These are phyloP conservation scores for Buathra laborator DNA, from an alignment of 2,888 invertebrate genomes.

Conservation along the genomic window DNA sequence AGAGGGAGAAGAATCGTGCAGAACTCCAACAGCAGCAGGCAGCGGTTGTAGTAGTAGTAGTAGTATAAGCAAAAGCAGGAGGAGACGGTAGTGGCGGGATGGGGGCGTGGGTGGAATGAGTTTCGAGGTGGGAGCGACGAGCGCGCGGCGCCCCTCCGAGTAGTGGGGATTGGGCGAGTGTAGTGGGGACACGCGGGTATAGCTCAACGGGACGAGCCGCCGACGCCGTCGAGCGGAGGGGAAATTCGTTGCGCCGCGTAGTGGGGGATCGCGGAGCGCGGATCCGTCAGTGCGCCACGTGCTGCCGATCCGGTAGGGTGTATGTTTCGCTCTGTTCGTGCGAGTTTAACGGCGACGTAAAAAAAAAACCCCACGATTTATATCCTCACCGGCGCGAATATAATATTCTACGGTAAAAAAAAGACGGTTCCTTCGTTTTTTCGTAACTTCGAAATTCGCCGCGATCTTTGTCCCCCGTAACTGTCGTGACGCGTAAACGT, in stretches of 20 bases:
- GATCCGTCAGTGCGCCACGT: conserved; percentile 85
- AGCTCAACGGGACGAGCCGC: conserved; percentile 63
- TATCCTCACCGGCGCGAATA: too few relatives aligned
- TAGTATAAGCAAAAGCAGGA: conserved; percentile 56
- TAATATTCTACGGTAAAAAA: too few relatives aligned
- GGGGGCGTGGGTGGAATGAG: conserved; percentile 84
- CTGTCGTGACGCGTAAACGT: too few relatives aligned
- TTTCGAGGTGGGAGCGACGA: conserved; percentile 67
- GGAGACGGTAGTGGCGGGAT: conserved; percentile 77
- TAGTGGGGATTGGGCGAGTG: conserved; percentile 79
- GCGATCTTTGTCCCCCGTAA: neutral
- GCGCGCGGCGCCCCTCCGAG: conserved; percentile 71
- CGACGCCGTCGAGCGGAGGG: conserved; percentile 71
- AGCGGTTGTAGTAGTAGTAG: conserved; percentile 9
- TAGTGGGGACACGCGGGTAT: conserved; percentile 69
- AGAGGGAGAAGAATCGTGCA: conserved; percentile 61
- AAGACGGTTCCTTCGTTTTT: too few relatives aligned
- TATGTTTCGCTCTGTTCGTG: conserved; percentile 72
- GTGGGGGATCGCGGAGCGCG: conserved; percentile 78
- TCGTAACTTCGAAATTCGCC: too few relatives aligned
- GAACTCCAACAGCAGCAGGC: conserved; percentile 57
- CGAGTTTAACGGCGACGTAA: conserved; percentile 12
- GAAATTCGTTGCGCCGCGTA: conserved; percentile 66
- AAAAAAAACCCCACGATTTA: conserved; percentile 25
- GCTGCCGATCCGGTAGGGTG: conserved; percentile 84